Evolutionary conservation across 2,113 vertebrate species (phyloP), one percentile per base, ranked within the genome.

Genomic region (Cisticola juncidis): DNA sequence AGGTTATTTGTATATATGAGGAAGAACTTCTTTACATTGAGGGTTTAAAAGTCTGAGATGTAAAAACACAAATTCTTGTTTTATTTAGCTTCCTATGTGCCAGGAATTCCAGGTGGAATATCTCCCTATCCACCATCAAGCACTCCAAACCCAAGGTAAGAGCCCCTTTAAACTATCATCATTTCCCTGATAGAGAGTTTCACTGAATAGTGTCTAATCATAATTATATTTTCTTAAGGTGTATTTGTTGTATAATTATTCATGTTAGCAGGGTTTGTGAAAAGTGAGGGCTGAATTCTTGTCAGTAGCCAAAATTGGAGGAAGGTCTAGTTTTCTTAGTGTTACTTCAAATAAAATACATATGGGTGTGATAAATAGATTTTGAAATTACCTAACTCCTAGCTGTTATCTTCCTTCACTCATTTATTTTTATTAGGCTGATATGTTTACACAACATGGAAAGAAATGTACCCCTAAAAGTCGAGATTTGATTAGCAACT

Each of bases 41-140:
- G 9, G 9, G 5, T 29, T 65, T 60, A 36, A 42, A 61, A 12
- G 65, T 68, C 19, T 73, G 36, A 62, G 84, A 64, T 86, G 20
- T 90, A 71, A 93, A 97, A 95, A 58, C 92, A 25, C n/a, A 53
- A 96, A 58, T 79, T 11, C 17, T 94, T 97, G 15, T 96, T 98
- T 93, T 96, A 25, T 93, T 81, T 94, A 99, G 99, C 98, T 97
- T 99, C 99, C 62, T 99, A 99, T 86, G 98, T 99, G 98, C 99
- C 99, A 6, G 98, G 98, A 78, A 99, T 99, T 98, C 98, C 99
- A 72, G 97, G 98, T 94, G 98, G 98, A 44, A 98, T 99, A 72
- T 98, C 99, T 90, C 72, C 98, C 15, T 99, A 99, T n/a, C 98
- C 98, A 36, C 89, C 98, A 26, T 98, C 98, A 94, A 98, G 97